Evolutionary conservation across 2,113 vertebrate genomes (phyloP).

Genomic region (Scomber colias): DNA sequence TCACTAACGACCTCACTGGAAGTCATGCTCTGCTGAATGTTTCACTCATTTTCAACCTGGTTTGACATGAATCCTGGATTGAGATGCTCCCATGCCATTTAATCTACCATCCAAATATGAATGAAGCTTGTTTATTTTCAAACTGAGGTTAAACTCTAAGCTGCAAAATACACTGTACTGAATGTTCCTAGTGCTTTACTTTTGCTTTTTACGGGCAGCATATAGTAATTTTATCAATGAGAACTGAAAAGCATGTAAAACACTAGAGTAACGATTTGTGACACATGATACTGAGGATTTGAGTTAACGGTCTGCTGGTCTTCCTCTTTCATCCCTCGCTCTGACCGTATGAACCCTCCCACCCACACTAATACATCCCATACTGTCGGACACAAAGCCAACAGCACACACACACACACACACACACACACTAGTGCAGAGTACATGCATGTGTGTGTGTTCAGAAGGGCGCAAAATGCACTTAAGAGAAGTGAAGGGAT

Average conservation of each 20-base stretch:
- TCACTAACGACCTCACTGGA: too few relatives aligned
- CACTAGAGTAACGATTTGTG: background rate
- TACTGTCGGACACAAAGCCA: background rate
- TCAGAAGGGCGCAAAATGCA: constrained; percentile 37
- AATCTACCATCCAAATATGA: too few relatives aligned
- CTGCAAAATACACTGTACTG: too few relatives aligned
- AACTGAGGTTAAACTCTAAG: too few relatives aligned
- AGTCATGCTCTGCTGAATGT: too few relatives aligned
- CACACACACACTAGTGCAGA: background rate
- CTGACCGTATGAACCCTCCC: background rate
- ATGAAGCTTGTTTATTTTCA: too few relatives aligned
- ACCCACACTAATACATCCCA: constrained; percentile 18
- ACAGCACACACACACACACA: background rate
- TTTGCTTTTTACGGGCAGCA: background rate
- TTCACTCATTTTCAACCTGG: too few relatives aligned
- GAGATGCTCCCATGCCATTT: too few relatives aligned
- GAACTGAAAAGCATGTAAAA: background rate
- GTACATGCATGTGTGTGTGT: background rate
- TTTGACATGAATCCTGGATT: too few relatives aligned
- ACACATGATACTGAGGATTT: constrained; percentile 12
- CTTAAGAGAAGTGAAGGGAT: constrained; percentile 56
- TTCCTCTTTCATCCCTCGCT: background rate
- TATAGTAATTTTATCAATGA: background rate
- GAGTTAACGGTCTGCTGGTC: background rate
- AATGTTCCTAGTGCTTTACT: too few relatives aligned